Evolutionary conservation across 2,797 vertebrate genomes (phyloP).

Genomic region (Sphenopsis melanotis): DNA sequence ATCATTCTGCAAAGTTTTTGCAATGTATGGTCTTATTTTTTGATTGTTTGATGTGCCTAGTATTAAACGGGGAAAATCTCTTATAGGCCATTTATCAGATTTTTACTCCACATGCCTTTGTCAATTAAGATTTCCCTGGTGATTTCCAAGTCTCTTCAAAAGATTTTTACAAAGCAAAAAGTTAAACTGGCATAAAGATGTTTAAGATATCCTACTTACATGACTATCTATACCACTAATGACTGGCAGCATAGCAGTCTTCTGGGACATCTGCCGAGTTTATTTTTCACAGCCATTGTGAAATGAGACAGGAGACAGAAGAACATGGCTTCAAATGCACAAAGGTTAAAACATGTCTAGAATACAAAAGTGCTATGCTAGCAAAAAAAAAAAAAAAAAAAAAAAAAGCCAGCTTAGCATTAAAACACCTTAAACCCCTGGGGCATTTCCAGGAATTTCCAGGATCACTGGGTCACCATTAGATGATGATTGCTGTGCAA

Average conservation of each 20-base stretch:
- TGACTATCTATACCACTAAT: neutral
- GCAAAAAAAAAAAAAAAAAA: neutral
- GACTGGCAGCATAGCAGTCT: neutral
- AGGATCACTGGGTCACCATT: neutral
- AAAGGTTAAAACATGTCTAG: neutral
- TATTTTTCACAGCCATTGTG: neutral
- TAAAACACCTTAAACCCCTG: neutral
- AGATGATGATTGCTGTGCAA: neutral
- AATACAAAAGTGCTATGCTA: neutral
- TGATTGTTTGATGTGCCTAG: neutral
- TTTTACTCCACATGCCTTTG: neutral
- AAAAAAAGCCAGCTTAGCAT: neutral
- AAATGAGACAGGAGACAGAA: neutral
- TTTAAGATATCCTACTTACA: neutral
- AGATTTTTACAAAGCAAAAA: neutral
- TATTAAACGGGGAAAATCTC: neutral
- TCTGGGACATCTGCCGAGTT: neutral
- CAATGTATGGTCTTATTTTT: neutral
- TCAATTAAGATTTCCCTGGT: slow-evolving; percentile 12
- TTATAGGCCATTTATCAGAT: neutral
- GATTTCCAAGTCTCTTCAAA: neutral
- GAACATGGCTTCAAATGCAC: neutral
- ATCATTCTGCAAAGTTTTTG: neutral
- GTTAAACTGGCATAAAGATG: neutral
- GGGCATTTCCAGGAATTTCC: neutral